Evolutionary conservation across 2,797 vertebrate species (phyloP), one percentile per base, ranked within the genome.

Genomic region (Columba guinea): DNA sequence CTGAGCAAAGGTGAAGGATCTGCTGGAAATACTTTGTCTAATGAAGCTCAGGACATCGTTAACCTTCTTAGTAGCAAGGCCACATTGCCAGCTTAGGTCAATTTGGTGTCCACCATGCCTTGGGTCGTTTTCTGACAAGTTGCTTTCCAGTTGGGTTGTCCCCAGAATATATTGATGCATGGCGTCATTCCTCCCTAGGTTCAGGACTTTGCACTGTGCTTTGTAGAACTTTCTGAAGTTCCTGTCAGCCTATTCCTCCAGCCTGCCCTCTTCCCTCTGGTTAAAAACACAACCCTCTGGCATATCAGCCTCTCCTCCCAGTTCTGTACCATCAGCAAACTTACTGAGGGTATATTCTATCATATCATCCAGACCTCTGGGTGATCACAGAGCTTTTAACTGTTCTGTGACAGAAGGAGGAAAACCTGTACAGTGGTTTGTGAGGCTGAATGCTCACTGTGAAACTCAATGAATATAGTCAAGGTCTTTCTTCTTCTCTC

Each of bases 391-490:
- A 48, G 5, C 6, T 88, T 41, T 68, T 35, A 71, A 16, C 14
- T 28, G 12, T 24, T 68, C 37, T 52, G 1, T 35, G 21, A 23
- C 5, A 51, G 64, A 20, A 34, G 13, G 7, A 9, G 48, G 60
- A 59, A 67, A 83, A 22, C 10, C 11, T 37, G 12, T n/a, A 23
- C 15, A 5, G 18, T 19, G 2, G 1, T 51, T 96, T 26, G 17
- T 0, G 0, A 37, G 23, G 14, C 10, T 77, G 51, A 73, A 70
- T 34, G 3, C 1, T 80, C 11, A n/a, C 9, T 28, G 26, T 89
- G 37, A 65, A 84, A 77, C 8, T 19, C 28, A 26, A 20, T 58
- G 28, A 60, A 35, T 2, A 11, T 22, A 30, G 10, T 49, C 16
- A 49, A 35, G 41, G 5, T 24, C 5, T 55, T 78, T 28, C 7